Evolutionary conservation across 1,140 invertebrate genomes (phyloP).

Genomic region (Leptonema lineaticorne): DNA sequence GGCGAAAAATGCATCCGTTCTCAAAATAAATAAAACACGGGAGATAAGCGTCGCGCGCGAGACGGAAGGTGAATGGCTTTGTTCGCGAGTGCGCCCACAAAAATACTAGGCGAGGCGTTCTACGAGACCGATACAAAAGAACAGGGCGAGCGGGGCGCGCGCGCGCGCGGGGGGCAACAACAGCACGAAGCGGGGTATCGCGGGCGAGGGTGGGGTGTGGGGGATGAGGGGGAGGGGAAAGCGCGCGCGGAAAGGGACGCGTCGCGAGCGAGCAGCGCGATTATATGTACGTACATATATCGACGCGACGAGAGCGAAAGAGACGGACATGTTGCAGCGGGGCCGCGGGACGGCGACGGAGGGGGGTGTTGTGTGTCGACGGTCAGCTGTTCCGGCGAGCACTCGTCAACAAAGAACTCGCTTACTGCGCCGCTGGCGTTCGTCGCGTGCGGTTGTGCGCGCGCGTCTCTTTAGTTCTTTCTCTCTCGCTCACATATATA

Average conservation of each 20-base stretch:
- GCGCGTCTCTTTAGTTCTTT: background rate
- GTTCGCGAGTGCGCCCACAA: background rate
- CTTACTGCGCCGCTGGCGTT: conserved; percentile 6
- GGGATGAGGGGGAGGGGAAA: background rate
- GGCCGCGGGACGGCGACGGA: background rate
- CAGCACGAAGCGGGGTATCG: background rate
- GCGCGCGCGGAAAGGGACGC: no score
- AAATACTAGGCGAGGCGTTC: background rate
- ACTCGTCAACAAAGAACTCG: background rate
- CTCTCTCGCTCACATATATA: background rate
- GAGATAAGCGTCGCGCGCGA: no score
- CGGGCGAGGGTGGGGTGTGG: background rate
- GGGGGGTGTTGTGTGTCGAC: conserved; percentile 2
- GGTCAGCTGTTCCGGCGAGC: conserved; percentile 3
- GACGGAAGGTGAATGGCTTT: conserved; percentile 16
- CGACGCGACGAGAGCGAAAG: no score
- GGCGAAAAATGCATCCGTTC: no score
- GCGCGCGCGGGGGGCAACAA: background rate
- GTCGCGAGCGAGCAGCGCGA: no score
- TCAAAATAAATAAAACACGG: no score
- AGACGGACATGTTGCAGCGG: background rate
- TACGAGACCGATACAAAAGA: background rate
- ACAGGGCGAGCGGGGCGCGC: background rate
- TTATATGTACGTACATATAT: no score
- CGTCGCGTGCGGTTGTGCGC: background rate